phyloP scores from a whole-genome alignment of 2,113 vertebrate genomes.

The Empidonax traillii region DNA sequence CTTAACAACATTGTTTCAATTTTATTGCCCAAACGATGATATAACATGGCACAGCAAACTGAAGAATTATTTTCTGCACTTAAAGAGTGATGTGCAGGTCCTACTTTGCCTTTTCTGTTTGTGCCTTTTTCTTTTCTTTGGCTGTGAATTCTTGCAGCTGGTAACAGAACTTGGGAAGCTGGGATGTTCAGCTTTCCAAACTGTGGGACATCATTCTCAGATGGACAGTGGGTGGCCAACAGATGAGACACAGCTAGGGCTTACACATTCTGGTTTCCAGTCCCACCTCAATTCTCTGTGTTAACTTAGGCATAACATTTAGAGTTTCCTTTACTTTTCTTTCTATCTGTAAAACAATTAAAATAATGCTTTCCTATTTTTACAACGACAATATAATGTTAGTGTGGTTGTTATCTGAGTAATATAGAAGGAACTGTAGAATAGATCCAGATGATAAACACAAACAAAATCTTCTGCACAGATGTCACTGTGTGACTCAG shows the following conservation, averaged over 20 bases:
- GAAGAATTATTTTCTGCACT: background rate
- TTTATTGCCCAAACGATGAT: background rate
- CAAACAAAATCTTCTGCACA: background rate
- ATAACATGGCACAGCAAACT: background rate
- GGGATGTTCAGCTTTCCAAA: background rate
- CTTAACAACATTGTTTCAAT: background rate
- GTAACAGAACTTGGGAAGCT: background rate
- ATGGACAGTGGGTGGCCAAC: background rate
- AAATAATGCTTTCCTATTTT: background rate
- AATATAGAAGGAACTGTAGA: background rate
- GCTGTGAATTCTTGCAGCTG: background rate
- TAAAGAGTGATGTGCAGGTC: background rate
- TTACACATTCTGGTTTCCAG: background rate
- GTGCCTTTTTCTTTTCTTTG: background rate
- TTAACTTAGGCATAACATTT: background rate
- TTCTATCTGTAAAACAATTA: background rate
- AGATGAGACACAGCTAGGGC: background rate
- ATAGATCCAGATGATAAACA: background rate
- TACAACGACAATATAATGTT: background rate
- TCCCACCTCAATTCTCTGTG: background rate
- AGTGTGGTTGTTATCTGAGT: background rate
- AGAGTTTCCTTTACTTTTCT: background rate
- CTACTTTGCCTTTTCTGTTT: background rate
- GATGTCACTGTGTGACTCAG: background rate
- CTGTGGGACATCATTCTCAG: background rate